phyloP scores from a whole-genome alignment of 2,797 vertebrate genomes.

The Luscinia megarhynchos region DNA sequence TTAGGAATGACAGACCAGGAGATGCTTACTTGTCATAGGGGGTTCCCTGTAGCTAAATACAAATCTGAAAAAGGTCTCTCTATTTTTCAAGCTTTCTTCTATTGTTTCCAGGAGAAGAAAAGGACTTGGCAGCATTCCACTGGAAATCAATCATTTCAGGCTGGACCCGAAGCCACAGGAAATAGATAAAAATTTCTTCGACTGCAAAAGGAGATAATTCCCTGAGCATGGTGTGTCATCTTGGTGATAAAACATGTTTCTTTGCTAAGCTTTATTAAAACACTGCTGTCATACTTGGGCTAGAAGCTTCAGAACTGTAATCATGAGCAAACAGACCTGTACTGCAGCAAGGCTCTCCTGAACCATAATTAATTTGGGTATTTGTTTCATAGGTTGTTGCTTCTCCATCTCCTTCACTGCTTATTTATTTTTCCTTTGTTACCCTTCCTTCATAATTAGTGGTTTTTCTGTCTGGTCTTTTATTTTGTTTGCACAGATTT shows the following conservation, averaged over 20 bases:
- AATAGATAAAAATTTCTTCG: not conserved
- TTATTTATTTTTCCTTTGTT: not conserved
- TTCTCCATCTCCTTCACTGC: not conserved
- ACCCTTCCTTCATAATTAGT: not conserved
- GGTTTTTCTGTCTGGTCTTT: not conserved
- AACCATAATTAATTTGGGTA: not conserved
- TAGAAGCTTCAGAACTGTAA: not conserved
- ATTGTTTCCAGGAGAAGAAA: constrained; percentile 1
- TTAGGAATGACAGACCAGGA: not conserved
- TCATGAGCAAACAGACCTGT: not conserved
- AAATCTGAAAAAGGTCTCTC: not conserved
- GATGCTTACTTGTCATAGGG: not conserved
- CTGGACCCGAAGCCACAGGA: not conserved
- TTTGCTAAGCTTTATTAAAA: constrained; percentile 1
- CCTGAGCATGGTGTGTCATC: not conserved
- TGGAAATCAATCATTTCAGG: constrained; percentile 13
- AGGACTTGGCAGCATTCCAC: not conserved
- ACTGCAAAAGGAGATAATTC: not conserved
- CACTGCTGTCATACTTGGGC: not conserved
- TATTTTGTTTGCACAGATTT: not conserved
- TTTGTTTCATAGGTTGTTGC: not conserved
- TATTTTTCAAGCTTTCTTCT: not conserved
- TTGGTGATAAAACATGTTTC: constrained; percentile 25
- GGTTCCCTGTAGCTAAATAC: not conserved
- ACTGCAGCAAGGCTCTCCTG: not conserved